Evolutionary conservation across 2,888 invertebrate species (phyloP).

Genomic region (Nomada flava): DNA sequence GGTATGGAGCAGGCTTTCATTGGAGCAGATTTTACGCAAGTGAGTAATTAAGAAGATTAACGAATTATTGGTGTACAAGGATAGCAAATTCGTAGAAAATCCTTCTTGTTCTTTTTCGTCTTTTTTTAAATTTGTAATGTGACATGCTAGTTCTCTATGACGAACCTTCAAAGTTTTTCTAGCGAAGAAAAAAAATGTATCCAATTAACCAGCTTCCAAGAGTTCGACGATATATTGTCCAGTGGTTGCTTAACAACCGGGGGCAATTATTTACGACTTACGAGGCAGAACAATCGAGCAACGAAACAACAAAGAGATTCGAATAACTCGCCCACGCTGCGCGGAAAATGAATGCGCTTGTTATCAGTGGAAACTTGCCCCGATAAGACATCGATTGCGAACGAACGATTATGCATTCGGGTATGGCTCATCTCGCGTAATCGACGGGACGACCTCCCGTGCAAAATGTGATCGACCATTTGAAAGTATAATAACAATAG

Average conservation of each 20-base stretch:
- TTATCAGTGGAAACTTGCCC: constrained; percentile 15
- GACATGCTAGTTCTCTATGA: neutral
- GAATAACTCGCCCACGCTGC: constrained; percentile 29
- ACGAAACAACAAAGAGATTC: constrained; percentile 33
- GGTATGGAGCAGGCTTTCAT: constrained; percentile 99
- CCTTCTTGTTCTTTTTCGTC: neutral
- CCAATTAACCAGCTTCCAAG: constrained; percentile 8
- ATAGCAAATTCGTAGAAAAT: too few relatives aligned
- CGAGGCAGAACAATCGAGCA: constrained; percentile 36
- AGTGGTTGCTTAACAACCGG: constrained; percentile 23
- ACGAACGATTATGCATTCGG: constrained; percentile 21
- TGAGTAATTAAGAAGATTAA: constrained; percentile 76
- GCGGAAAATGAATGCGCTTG: constrained; percentile 21
- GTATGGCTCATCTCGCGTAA: neutral
- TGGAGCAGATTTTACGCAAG: constrained; percentile 95
- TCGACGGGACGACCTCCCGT: neutral
- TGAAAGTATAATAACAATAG: constrained; percentile 21
- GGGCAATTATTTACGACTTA: constrained; percentile 32
- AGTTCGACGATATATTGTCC: constrained; percentile 12
- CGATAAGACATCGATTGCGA: constrained; percentile 21
- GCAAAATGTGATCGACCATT: neutral
- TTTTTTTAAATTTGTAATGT: neutral
- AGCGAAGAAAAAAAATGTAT: neutral
- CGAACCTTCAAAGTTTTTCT: neutral
- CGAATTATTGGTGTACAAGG: too few relatives aligned